These are phyloP conservation scores for Vanacampus margaritifer DNA, from an alignment of 2,113 vertebrate genomes.

Conservation along the genomic window DNA sequence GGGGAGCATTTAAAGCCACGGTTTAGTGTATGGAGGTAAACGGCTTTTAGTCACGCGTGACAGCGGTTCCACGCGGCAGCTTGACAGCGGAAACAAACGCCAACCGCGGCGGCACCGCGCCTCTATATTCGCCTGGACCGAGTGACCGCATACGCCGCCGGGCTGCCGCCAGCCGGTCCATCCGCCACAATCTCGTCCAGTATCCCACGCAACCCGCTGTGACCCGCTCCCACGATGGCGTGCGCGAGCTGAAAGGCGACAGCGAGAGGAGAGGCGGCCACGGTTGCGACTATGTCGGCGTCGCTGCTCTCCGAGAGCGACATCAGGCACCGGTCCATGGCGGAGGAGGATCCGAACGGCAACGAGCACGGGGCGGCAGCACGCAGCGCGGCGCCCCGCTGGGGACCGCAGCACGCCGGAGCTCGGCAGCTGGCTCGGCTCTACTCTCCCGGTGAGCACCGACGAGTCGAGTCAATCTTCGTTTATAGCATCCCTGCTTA, in stretches of 20 bases:
- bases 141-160: conserved; percentile 36
- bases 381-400: conserved; percentile 70
- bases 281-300: conserved; percentile 53
- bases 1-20: neutral
- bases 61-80: conserved; percentile 15
- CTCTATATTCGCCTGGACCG: conserved; percentile 46
- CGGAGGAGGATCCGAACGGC: conserved; percentile 79
- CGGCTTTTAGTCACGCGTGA: neutral
- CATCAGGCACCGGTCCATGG: conserved; percentile 75
- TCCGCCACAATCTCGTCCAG: conserved; percentile 3
- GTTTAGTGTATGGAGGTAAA: neutral
- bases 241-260: conserved; percentile 39
- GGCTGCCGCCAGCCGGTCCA: neutral
- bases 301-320: conserved; percentile 73
- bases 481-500: neutral
- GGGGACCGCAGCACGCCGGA: conserved; percentile 77
- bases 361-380: conserved; percentile 77
- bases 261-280: conserved; percentile 18
- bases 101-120: conserved; percentile 22
- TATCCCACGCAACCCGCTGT: conserved; percentile 1
- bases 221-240: conserved; percentile 46
- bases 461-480: neutral
- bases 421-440: conserved; percentile 73
- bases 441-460: conserved; percentile 72
- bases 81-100: neutral